A percentile compares a stretch with the other conserved stretches of the same genome.
phyloP scores from a whole-genome alignment of 2,113 vertebrate genomes.

The Pachyramphus minor region DNA sequence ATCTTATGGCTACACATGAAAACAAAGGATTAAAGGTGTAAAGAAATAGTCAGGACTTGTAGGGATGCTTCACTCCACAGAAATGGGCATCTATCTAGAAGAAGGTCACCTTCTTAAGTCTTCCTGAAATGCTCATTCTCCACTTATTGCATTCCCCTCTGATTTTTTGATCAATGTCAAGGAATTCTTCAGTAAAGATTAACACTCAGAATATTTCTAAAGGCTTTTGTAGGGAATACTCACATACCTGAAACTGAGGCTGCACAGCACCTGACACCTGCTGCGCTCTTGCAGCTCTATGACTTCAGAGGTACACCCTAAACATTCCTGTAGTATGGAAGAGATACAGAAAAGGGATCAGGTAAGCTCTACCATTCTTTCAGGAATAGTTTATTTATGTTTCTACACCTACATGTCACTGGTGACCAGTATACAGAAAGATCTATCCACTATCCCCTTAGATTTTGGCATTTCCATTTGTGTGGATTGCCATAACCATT shows the following conservation, averaged over 20 bases:
- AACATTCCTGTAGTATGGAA: neutral
- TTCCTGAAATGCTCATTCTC: neutral
- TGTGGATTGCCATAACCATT: neutral
- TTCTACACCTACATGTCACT: neutral
- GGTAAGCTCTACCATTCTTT: neutral
- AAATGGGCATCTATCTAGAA: neutral
- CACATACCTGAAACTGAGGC: neutral
- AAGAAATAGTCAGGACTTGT: neutral
- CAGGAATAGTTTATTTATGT: neutral
- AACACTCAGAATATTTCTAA: neutral
- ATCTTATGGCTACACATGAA: neutral
- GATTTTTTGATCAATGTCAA: neutral
- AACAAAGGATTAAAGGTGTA: neutral
- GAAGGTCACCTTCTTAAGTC: neutral
- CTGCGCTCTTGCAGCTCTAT: rapidly evolving
- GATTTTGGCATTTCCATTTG: neutral
- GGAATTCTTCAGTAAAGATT: neutral
- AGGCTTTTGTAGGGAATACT: neutral
- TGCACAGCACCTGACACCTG: neutral
- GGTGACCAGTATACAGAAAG: neutral
- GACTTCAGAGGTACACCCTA: neutral
- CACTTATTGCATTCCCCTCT: neutral
- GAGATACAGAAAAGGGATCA: neutral
- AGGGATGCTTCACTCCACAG: neutral
- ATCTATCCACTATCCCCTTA: neutral